Base-by-base conservation (phyloP, 1,140 invertebrate genomes). In the Heliconius eleuchia region DNA sequence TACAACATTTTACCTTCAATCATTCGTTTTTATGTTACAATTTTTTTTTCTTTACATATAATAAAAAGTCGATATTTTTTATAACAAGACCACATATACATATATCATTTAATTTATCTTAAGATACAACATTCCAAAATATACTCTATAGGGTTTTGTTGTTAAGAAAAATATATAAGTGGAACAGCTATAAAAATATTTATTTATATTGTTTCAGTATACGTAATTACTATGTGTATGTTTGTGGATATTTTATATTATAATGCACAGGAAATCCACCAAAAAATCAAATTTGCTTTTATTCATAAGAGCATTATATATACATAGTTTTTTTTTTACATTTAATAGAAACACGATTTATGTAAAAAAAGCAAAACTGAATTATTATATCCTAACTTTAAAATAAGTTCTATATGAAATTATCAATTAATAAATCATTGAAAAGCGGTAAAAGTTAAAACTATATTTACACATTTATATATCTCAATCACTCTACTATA, bases 101-200 rank as follows among this genome's bases (percentile, higher is more conserved):
- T 42, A n/a, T 23, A 60, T 60, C 27, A 60, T 66, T 66, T 76
- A 11, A 30, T 50, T 30, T 39, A 75, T 42, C 39, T 75, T 30
- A 75, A 75, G 19, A 72, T 84, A 80, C 70, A 80, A 83, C 79
- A 73, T 50, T 82, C 76, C 70, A 82, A 84, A 87, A 85, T 83
- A 86, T 83, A 86, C 73, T 83, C 70, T 81, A 78, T 85, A 19
- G 11, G 23, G 60, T 30, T 27, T 27, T 66, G 13, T 23, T 60
- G 1, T 66, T 66, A 66, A 66, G 73, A 81, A 78, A 71, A 76
- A 83, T 77, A 74, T 82, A 79, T 77, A 73, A 80, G 82, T 85
- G 83, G 83, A 86, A 85, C 83, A 86, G 80, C 73, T 84, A 78
- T 84, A 84, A 78, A 86, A 82, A 85, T 85, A 85, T 66, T 30